Conservation (phyloP, 2,888 invertebrate genomes). For the Bombylius discolor region DNA sequence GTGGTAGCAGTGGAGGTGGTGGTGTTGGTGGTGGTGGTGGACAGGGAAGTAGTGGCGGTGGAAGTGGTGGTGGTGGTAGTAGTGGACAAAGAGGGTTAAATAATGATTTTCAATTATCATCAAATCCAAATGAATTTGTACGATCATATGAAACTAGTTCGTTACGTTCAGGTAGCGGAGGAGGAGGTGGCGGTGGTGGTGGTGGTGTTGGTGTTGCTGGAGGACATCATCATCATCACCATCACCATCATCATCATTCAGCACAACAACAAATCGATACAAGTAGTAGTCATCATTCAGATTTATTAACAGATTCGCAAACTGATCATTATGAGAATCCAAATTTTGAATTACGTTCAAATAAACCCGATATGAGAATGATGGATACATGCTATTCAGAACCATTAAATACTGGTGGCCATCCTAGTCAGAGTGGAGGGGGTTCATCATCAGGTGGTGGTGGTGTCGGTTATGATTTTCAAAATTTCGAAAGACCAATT, state of each 20-base stretch:
- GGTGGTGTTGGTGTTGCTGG: not conserved
- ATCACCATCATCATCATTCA: constrained; percentile 16
- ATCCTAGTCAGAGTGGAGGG: not conserved
- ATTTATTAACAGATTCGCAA: constrained; percentile 19
- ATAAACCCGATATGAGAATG: not conserved
- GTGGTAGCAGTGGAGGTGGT: constrained; percentile 11
- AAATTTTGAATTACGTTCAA: constrained; percentile 30
- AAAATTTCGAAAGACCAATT: constrained; percentile 48
- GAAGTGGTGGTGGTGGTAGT: constrained; percentile 6
- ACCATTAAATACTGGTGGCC: constrained; percentile 21
- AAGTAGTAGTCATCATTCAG: constrained; percentile 13
- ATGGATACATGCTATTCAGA: constrained; percentile 35
- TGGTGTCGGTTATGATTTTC: constrained; percentile 35
- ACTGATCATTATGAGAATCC: constrained; percentile 38
- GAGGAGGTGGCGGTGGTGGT: not conserved
- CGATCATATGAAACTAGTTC: constrained; percentile 34
- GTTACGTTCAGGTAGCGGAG: constrained; percentile 15
- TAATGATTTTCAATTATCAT: constrained; percentile 21
- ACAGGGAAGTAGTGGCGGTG: constrained; percentile 5
- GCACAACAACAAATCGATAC: constrained; percentile 8
- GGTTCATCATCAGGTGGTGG: not conserved
- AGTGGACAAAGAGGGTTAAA: constrained; percentile 4
- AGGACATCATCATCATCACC: constrained; percentile 15
- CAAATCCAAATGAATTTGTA: constrained; percentile 28
- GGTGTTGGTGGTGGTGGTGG: constrained; percentile 6